Percentiles rank a stretch among this genome's conserved stretches.
Evolutionary conservation across 2,888 invertebrate genomes (phyloP).

Genomic region (Phania funesta): DNA sequence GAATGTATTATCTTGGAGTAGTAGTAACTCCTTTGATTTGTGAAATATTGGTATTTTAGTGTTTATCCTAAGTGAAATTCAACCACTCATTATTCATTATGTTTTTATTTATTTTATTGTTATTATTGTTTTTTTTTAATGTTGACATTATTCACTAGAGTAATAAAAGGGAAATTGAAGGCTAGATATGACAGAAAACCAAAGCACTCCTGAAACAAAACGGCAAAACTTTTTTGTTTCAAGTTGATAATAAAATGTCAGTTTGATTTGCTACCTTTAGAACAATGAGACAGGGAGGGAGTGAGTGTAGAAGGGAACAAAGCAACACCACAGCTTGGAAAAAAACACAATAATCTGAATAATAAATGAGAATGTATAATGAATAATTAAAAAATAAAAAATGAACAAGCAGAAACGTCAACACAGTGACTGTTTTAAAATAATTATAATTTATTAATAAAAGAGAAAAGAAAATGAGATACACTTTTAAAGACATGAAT

Average conservation of each 20-base stretch:
- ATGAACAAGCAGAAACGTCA: neutral
- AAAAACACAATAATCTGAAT: constrained; percentile 35
- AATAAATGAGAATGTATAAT: constrained; percentile 40
- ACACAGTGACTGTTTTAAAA: constrained; percentile 36
- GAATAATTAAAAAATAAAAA: constrained; percentile 5
- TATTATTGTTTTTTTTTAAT: constrained; percentile 24
- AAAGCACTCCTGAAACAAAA: neutral
- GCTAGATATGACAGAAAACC: neutral
- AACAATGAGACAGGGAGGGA: neutral
- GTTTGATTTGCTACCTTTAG: constrained; percentile 47
- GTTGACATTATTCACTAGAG: constrained; percentile 30
- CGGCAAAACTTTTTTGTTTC: constrained; percentile 4
- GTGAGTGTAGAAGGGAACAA: neutral
- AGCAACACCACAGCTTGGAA: constrained; percentile 2
- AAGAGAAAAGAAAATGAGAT: neutral
- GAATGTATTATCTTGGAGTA: too few species aligned
- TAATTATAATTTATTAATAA: constrained; percentile 36
- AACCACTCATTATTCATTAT: constrained; percentile 30
- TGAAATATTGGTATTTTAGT: constrained; percentile 3
- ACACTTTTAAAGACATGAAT: neutral
- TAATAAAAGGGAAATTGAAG: constrained; percentile 19
- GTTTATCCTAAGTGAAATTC: neutral
- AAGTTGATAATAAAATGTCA: constrained; percentile 45
- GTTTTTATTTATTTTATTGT: too few species aligned
- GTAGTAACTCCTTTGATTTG: too few species aligned